A percentile compares a stretch with the other conserved stretches of the same genome.
Evolutionary conservation across 2,888 invertebrate genomes (phyloP).

Genomic region (Ferrisia virgata): DNA sequence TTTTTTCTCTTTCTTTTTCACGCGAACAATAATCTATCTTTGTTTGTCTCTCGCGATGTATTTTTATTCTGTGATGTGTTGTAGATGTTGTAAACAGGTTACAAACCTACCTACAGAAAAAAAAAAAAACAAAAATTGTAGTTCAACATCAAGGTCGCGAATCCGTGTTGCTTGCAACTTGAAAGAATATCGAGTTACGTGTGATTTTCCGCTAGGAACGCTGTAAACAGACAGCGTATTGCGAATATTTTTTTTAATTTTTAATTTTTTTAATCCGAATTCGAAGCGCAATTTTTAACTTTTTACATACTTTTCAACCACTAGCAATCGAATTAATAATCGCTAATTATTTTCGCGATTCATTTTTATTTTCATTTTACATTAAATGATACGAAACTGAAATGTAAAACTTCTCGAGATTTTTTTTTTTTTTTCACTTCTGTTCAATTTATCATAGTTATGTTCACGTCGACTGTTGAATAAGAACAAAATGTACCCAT

Average conservation of each 20-base stretch:
- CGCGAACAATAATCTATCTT: background rate
- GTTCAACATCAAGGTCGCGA: slow-evolving; percentile 23
- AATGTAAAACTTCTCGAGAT: too few species aligned
- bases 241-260: background rate
- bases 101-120: slow-evolving; percentile 29
- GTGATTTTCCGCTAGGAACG: background rate
- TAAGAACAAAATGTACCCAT: too few species aligned
- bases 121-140: slow-evolving; percentile 4
- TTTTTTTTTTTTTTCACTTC: too few species aligned
- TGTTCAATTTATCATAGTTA: too few species aligned
- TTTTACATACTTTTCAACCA: too few species aligned
- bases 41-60: slow-evolving; percentile 20
- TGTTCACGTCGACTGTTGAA: too few species aligned
- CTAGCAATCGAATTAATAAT: too few species aligned
- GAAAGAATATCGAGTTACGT: background rate
- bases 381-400: too few species aligned
- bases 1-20: background rate
- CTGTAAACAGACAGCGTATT: background rate
- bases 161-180: slow-evolving; percentile 4
- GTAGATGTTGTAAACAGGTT: slow-evolving; percentile 33
- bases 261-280: background rate
- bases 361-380: too few species aligned
- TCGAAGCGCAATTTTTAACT: too few species aligned
- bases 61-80: slow-evolving; percentile 27
- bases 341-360: too few species aligned